Conservation (phyloP, 2,113 vertebrate species). For the Pitta sordida region DNA sequence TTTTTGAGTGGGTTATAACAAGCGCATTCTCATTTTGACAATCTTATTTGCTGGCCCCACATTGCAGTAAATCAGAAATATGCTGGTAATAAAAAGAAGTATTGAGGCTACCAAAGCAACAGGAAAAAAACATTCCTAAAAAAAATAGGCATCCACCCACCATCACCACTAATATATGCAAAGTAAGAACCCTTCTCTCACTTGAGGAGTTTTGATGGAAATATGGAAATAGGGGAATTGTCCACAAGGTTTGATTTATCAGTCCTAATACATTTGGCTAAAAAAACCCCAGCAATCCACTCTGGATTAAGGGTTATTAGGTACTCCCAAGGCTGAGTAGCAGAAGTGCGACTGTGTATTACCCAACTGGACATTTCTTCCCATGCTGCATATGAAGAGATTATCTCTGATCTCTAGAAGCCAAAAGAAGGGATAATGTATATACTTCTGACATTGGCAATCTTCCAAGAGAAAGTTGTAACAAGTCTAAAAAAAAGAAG, state of each 20-base stretch:
- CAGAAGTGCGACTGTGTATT: not conserved
- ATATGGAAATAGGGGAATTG: not conserved
- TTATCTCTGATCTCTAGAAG: slow-evolving; percentile 8
- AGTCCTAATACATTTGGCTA: not conserved
- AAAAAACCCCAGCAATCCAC: not conserved
- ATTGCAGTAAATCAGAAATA: slow-evolving; percentile 47
- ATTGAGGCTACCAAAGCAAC: not conserved
- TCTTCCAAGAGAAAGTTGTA: slow-evolving; percentile 44
- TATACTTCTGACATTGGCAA: slow-evolving; percentile 17
- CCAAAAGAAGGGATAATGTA: slow-evolving; percentile 22
- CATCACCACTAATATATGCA: not conserved
- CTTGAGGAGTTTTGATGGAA: not conserved
- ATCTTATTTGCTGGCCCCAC: slow-evolving; percentile 36
- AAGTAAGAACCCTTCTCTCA: not conserved
- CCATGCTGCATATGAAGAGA: not conserved
- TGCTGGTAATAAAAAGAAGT: slow-evolving; percentile 15
- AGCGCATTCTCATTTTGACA: slow-evolving; percentile 32
- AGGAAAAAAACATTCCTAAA: not conserved
- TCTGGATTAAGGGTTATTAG: not conserved
- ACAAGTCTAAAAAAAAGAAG: not conserved
- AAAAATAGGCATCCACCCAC: not conserved
- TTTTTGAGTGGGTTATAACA: slow-evolving; percentile 37
- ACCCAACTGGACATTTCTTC: not conserved
- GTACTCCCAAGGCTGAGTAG: not conserved
- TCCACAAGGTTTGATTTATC: not conserved